phyloP scores from a whole-genome alignment of 2,113 vertebrate species.

The Phaetusa simplex region DNA sequence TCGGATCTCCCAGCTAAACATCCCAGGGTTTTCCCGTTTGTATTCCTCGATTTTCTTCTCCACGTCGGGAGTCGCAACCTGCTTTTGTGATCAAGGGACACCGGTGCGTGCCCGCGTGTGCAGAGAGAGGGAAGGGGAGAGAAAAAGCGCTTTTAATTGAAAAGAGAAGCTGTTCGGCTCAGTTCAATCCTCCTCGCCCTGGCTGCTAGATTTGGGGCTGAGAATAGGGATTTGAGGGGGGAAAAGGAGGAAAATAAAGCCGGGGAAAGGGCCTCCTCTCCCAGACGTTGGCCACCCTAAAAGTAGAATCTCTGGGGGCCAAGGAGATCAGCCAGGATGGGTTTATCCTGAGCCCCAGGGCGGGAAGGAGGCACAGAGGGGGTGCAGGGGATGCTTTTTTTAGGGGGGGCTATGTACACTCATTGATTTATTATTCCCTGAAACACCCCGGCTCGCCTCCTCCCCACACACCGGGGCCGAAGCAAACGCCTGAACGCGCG shows the following conservation, averaged over 20 bases:
- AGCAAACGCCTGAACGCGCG: background rate
- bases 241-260: background rate
- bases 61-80: constrained; percentile 98
- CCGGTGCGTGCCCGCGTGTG: background rate
- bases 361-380: background rate
- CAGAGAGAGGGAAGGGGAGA: background rate
- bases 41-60: constrained; percentile 99
- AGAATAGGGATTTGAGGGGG: background rate
- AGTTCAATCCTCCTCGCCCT: fast-evolving
- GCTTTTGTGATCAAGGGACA: constrained; percentile 81
- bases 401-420: fast-evolving
- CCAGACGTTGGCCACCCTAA: background rate
- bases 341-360: background rate
- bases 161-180: background rate
- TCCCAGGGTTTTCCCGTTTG: constrained; percentile 95
- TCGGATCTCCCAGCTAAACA: constrained; percentile 99
- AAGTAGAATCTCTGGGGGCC: background rate
- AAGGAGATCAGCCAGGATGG: background rate
- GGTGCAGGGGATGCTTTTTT: background rate
- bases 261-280: background rate
- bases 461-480: background rate
- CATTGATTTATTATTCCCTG: fast-evolving
- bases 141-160: constrained; percentile 73
- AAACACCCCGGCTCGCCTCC: fast-evolving
- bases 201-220: background rate